Conservation (phyloP, 1,140 invertebrate genomes). For the Steinernema khuongi region DNA sequence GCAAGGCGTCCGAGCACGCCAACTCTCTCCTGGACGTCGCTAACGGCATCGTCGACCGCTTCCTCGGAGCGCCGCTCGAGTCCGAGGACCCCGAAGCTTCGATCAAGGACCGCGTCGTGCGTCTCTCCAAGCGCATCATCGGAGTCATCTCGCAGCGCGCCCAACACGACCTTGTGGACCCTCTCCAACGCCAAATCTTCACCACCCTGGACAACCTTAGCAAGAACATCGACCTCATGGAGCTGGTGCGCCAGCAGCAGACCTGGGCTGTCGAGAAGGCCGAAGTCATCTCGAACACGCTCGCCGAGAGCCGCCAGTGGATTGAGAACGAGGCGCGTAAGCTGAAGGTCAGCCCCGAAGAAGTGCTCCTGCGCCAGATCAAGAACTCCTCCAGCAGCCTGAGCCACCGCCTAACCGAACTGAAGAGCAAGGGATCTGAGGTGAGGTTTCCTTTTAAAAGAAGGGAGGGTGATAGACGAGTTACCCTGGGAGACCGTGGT, state of each 20-base stretch:
- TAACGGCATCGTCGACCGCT: background rate
- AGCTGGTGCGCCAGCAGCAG: background rate
- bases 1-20: background rate
- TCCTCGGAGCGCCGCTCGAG: background rate
- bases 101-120: slow-evolving; percentile 10
- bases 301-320: background rate
- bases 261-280: slow-evolving; percentile 8
- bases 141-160: background rate
- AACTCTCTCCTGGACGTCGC: slow-evolving; percentile 3
- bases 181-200: slow-evolving; percentile 1
- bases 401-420: background rate
- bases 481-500: background rate
- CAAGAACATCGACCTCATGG: slow-evolving; percentile 3
- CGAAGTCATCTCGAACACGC: background rate
- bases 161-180: background rate
- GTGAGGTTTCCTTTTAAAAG: background rate
- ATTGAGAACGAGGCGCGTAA: background rate
- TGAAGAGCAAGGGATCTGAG: background rate
- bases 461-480: background rate
- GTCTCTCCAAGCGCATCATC: slow-evolving; percentile 1
- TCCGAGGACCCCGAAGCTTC: background rate
- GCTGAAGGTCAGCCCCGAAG: background rate
- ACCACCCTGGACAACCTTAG: background rate
- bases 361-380: background rate
- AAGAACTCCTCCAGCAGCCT: background rate